Percentiles rank a stretch among this genome's conserved stretches.
phyloP scores from a whole-genome alignment of 2,888 invertebrate genomes.

The Lumbricus terrestris region DNA sequence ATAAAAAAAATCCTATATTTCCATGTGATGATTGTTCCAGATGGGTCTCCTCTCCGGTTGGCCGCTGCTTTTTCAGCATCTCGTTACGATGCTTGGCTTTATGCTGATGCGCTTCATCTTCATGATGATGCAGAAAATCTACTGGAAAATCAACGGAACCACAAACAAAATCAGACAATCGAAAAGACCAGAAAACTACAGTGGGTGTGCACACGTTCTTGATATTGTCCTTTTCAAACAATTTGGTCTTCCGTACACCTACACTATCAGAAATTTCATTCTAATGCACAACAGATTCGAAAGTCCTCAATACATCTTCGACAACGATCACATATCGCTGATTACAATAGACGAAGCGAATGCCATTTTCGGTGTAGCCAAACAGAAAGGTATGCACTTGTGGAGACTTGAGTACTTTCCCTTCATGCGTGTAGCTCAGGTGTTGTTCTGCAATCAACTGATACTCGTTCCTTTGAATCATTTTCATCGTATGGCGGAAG shows the following conservation, averaged over 20 bases:
- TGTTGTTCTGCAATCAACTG: constrained; percentile 11
- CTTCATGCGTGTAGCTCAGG: constrained; percentile 14
- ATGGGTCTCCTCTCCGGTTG: neutral
- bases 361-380: no score
- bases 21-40: no score
- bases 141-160: neutral
- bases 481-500: no score
- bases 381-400: no score
- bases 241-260: neutral
- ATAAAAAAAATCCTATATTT: no score
- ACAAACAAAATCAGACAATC: neutral
- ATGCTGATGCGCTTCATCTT: neutral
- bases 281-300: constrained; percentile 18
- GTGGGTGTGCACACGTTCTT: neutral
- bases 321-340: constrained; percentile 19
- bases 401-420: constrained; percentile 3
- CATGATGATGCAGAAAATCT: neutral
- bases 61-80: neutral
- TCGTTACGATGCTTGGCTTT: neutral
- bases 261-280: neutral
- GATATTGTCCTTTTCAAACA: neutral
- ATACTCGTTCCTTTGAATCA: constrained; percentile 14
- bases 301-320: constrained; percentile 22
- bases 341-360: no score
- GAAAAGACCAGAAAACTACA: neutral